Evolutionary conservation across 2,888 invertebrate species (phyloP), one percentile per base, ranked within the genome.

Genomic region (Ophraella communa): DNA sequence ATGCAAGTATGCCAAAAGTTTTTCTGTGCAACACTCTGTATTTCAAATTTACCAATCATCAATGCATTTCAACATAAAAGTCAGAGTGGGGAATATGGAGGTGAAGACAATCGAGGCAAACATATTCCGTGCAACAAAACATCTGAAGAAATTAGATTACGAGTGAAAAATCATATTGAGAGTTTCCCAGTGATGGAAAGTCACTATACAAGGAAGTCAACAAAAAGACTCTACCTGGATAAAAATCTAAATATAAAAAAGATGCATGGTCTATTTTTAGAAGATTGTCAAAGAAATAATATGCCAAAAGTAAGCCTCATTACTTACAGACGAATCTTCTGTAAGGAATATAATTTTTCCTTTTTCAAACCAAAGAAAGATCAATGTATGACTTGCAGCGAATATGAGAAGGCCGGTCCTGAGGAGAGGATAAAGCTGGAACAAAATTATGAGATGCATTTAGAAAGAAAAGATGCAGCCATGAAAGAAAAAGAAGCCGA

Each of bases 141-240:
- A 11, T 1, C n/a, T 4, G 24, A 33, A n/a, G n/a, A 33, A 7
- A 3, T 33, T 11, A 33, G 10, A 11, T 10, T 11, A n/a, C 47
- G 47, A 39, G 60, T 59, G 1, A 59, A 64, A 54, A 35, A 64
- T 18, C 59, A 64, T 49, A 64, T 64, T 20, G 64, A 64, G 20
- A 59, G 54, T 39, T 64, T 64, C 54, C 64, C 64, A 20, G 14
- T 42, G 4, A 20, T 59, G 2, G 54, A 59, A 59, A 59, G 59
- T 49, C 64, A 64, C 51, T 64, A 64, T 18, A 59, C 54, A 27
- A 59, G 58, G 21, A 52, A 63, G 44, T 57, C 45, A 20, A 57
- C n/a, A 7, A 52, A 58, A 58, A 27, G 49, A 23, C 53, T 44
- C 14, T 59, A 58, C 27, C 14, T 64, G 23, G 44, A 64, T 47